Conservation (phyloP, 2,113 vertebrate genomes). For the Labeo catla region DNA sequence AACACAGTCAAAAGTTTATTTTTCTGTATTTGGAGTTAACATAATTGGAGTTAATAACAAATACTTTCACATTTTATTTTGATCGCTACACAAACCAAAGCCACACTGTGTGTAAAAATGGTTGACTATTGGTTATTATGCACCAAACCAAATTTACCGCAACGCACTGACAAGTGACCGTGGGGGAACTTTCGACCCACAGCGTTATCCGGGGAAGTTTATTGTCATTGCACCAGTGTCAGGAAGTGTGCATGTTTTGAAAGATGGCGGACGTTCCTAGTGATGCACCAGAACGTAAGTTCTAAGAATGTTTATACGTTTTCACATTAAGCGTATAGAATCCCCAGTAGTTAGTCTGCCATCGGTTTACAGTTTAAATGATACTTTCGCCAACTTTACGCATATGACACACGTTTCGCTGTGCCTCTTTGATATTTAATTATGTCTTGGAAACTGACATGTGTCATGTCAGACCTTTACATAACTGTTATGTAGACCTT, state of each 20-base stretch:
- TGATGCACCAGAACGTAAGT: constrained; percentile 67
- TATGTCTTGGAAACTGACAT: neutral
- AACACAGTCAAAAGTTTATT: neutral
- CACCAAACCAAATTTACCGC: neutral
- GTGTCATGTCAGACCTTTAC: neutral
- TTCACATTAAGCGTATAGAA: neutral
- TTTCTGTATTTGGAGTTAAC: too few species aligned
- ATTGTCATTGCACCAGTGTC: neutral
- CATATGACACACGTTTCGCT: neutral
- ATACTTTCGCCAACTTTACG: neutral
- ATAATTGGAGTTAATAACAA: too few species aligned
- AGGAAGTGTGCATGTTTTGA: neutral
- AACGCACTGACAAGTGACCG: neutral
- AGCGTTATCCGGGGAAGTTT: constrained; percentile 44
- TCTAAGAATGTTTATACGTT: neutral
- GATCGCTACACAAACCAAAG: neutral
- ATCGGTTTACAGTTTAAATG: neutral
- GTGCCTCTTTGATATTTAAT: neutral
- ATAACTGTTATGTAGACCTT: neutral
- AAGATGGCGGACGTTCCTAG: constrained; percentile 67
- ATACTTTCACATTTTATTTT: neutral
- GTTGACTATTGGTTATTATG: neutral
- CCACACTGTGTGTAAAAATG: neutral
- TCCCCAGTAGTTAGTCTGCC: neutral
- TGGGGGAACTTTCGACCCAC: constrained; percentile 69